Base-by-base conservation (phyloP, 2,888 invertebrate genomes). In the Ennomos erosarius region DNA sequence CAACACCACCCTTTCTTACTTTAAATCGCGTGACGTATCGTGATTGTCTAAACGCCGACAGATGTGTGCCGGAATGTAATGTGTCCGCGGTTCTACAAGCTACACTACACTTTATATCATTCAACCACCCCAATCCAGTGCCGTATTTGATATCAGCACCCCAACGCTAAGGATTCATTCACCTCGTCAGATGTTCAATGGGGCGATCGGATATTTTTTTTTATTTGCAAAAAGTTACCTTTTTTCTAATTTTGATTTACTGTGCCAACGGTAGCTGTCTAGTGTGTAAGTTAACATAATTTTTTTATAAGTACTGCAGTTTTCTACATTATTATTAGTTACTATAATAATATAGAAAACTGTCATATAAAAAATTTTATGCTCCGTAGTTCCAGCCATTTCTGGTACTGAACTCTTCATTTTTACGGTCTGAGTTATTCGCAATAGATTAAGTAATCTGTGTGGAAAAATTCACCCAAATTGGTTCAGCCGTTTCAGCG, bases 1-100 rank as follows among this genome's bases (percentile, higher is more conserved):
- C 85, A 88, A 90, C 71, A 77, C 64, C 11, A 13, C n/a, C 56
- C 0, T 16, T 8, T 55, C 65, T 35, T 11, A 46, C 50, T 69
- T 61, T 65, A 82, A 87, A 85, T 92, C 89, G 91, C 91, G 90
- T 92, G 91, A 82, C 89, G 85, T 90, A 90, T 91, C 90, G 91
- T 92, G 91, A 91, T 92, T 92, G 91, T 89, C 90, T 90, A 89
- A 89, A 86, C 87, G 81, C 85, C 87, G 90, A 91, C 91, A 92
- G 91, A 90, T 92, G 91, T 90, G 89, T 91, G 88, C 81, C 84
- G 91, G 91, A 89, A 92, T 92, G 89, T 91, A 90, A 89, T 85
- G 89, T 88, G 87, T 74, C 76, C 83, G 84, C 82, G 85, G 88
- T 83, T 87, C 84, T 87, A 86, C 83, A 78, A 79, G 75, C 79